Conservation (phyloP, 2,888 invertebrate species). For the Leistus spinibarbis region DNA sequence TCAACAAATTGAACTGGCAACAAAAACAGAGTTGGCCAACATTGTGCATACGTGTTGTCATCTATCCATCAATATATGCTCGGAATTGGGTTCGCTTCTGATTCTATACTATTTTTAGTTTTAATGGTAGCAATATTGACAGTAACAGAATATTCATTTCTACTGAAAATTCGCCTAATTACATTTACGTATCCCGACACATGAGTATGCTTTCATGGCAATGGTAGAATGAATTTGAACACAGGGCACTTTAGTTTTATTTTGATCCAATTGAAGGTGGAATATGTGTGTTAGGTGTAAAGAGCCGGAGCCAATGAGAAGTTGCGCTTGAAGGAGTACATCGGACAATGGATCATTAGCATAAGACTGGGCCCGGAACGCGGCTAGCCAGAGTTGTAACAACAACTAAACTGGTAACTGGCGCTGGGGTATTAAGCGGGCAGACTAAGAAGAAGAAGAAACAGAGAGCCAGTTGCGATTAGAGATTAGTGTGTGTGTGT, state of each 20-base stretch:
- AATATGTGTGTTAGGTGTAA: too few relatives aligned
- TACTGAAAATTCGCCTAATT: too few relatives aligned
- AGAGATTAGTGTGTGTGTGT: slow-evolving; percentile 15
- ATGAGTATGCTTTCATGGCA: too few relatives aligned
- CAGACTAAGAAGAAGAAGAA: not conserved
- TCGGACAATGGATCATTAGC: slow-evolving; percentile 13
- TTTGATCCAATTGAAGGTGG: too few relatives aligned
- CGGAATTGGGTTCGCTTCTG: not conserved
- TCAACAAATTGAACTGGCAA: too few relatives aligned
- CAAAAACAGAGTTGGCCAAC: too few relatives aligned
- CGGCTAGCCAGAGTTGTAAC: not conserved
- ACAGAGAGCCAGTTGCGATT: slow-evolving; percentile 17
- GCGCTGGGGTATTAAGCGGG: not conserved
- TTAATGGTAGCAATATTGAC: not conserved
- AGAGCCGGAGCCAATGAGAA: too few relatives aligned
- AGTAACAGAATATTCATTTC: too few relatives aligned
- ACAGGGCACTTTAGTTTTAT: too few relatives aligned
- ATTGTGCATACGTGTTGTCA: not conserved
- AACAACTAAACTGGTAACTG: not conserved
- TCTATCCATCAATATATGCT: not conserved
- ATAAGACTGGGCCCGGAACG: slow-evolving; percentile 8
- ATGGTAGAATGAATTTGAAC: too few relatives aligned
- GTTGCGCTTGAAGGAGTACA: not conserved
- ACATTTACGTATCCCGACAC: too few relatives aligned
- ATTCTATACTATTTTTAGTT: not conserved